Percentiles rank a stretch among this genome's conserved stretches.
These are phyloP conservation scores for Stegostoma tigrinum DNA, from an alignment of 2,113 vertebrate genomes.

Conservation along the genomic window DNA sequence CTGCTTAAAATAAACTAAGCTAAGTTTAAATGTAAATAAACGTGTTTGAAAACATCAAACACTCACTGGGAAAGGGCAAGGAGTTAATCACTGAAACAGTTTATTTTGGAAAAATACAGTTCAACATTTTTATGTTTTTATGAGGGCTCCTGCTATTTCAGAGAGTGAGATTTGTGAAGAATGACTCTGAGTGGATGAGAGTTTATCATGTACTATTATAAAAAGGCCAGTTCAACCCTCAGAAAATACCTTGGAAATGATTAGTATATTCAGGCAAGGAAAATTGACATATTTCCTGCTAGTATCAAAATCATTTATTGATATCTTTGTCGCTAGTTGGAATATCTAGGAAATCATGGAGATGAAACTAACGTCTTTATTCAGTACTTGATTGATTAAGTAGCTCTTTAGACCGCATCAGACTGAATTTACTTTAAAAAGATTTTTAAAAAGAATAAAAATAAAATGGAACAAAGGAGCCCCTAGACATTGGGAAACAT, in stretches of 20 bases:
- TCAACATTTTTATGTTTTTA: not conserved
- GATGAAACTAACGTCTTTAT: not conserved
- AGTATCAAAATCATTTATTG: not conserved
- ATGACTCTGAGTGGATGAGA: not conserved
- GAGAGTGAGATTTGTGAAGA: not conserved
- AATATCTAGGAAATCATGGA: not conserved
- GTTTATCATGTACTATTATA: not conserved
- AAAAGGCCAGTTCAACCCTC: not conserved
- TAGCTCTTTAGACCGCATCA: not conserved
- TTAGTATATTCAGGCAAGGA: not conserved
- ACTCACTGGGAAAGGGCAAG: not conserved
- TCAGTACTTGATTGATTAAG: not conserved
- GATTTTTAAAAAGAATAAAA: no score
- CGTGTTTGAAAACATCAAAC: not conserved
- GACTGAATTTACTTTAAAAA: not conserved
- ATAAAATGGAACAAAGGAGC: not conserved
- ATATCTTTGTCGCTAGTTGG: not conserved
- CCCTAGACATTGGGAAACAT: not conserved
- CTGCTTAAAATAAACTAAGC: no score
- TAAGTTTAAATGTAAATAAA: not conserved
- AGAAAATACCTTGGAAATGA: not conserved
- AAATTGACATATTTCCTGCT: not conserved
- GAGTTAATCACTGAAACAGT: not conserved
- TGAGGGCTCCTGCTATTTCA: not conserved
- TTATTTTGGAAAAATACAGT: not conserved